phyloP scores from a whole-genome alignment of 2,797 vertebrate species.

The Anguilla megastoma region DNA sequence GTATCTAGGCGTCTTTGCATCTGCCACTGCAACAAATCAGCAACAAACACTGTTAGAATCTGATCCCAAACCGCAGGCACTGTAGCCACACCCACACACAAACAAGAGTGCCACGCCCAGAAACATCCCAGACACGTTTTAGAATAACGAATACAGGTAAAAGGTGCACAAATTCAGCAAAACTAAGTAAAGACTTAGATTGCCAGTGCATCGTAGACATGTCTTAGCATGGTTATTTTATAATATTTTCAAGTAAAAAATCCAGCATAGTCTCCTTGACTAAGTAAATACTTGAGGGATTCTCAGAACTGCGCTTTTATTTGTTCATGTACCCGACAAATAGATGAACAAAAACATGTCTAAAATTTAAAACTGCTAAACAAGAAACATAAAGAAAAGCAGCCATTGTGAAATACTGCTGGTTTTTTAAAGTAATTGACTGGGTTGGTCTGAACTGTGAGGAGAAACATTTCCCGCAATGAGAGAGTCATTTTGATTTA shows the following conservation, averaged over 20 bases:
- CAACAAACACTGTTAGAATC: too few species aligned
- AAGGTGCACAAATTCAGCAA: too few species aligned
- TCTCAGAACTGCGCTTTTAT: neutral
- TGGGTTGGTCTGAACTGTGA: neutral
- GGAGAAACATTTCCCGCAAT: neutral
- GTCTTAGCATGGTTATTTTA: too few species aligned
- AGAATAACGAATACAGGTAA: too few species aligned
- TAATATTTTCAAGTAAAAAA: neutral
- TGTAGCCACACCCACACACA: too few species aligned
- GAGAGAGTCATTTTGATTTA: conserved; percentile 21
- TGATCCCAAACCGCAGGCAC: too few species aligned
- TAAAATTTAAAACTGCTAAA: neutral
- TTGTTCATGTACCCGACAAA: neutral
- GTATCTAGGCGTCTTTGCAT: too few species aligned
- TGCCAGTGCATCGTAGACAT: too few species aligned
- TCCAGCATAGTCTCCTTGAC: neutral
- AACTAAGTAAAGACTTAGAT: too few species aligned
- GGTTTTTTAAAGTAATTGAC: neutral
- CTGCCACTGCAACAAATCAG: too few species aligned
- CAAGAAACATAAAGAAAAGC: neutral
- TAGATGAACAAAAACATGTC: neutral
- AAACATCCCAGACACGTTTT: too few species aligned
- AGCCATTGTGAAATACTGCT: neutral
- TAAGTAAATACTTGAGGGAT: neutral
- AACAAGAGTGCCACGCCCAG: too few species aligned